Conservation (phyloP, 2,113 vertebrate species). For the Amia ocellicauda region DNA sequence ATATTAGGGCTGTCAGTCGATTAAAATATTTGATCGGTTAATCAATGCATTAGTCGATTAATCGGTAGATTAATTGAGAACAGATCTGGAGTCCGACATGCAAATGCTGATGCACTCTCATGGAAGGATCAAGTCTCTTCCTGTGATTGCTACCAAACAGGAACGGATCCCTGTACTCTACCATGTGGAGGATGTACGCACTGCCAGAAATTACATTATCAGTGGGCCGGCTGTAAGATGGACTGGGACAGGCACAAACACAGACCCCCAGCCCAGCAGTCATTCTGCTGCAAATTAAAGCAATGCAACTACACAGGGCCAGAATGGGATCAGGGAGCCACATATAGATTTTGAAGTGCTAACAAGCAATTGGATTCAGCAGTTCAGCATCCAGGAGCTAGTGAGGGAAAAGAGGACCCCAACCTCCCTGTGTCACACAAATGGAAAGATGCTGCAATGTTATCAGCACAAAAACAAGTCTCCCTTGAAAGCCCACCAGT, state of each 20-base stretch:
- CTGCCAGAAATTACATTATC: background rate
- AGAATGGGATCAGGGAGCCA: too few species aligned
- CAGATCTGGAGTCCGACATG: too few species aligned
- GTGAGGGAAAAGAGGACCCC: background rate
- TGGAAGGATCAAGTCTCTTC: too few species aligned
- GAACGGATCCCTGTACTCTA: background rate
- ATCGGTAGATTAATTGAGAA: too few species aligned
- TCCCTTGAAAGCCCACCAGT: background rate
- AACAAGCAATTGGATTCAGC: too few species aligned
- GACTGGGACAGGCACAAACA: background rate
- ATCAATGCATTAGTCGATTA: too few species aligned
- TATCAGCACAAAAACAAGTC: background rate
- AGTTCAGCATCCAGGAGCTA: background rate
- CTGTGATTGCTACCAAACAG: too few species aligned
- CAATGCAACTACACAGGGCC: too few species aligned
- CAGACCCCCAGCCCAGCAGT: background rate
- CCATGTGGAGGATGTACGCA: background rate
- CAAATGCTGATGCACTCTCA: too few species aligned
- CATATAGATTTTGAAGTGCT: too few species aligned
- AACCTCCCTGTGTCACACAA: background rate
- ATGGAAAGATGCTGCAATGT: background rate
- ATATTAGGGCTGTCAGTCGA: too few species aligned
- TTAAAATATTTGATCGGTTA: too few species aligned
- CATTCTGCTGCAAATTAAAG: background rate
- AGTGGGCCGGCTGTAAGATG: background rate